Conservation (phyloP, 1,140 invertebrate species). For the Cyrtorhinus lividipennis region DNA sequence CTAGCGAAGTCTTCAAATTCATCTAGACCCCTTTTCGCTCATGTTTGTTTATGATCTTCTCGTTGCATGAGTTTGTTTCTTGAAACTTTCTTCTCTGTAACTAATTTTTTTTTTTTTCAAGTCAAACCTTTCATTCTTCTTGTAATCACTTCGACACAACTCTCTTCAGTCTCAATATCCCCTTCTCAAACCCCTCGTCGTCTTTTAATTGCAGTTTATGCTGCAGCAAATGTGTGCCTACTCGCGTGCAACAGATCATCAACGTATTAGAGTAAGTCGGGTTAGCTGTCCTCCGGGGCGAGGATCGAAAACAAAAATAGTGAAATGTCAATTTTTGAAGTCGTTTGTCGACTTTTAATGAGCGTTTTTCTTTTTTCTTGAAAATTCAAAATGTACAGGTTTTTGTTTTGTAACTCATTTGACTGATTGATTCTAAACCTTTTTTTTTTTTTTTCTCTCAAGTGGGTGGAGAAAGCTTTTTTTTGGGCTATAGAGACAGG, state of each 20-base stretch:
- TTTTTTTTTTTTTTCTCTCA: neutral
- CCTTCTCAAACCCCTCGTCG: too few species aligned
- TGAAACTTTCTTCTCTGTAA: too few species aligned
- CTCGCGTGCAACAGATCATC: conserved; percentile 66
- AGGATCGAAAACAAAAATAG: neutral
- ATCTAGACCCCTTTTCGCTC: too few species aligned
- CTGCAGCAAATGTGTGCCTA: conserved; percentile 74
- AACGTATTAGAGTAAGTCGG: conserved; percentile 78
- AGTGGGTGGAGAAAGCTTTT: too few species aligned
- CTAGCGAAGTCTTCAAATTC: too few species aligned
- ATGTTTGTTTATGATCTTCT: too few species aligned
- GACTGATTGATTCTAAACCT: neutral
- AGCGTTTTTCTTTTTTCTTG: conserved; percentile 6
- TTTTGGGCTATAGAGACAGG: too few species aligned
- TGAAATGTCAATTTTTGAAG: neutral
- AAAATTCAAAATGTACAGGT: conserved; percentile 1
- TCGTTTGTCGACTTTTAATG: neutral
- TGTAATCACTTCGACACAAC: too few species aligned
- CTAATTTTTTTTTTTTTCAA: too few species aligned
- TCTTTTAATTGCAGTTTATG: conserved; percentile 58
- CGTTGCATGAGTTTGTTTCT: too few species aligned
- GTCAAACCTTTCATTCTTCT: too few species aligned
- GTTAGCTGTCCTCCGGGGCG: conserved; percentile 1
- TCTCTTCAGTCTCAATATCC: too few species aligned
- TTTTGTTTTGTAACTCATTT: neutral